Percentiles rank a stretch among this genome's conserved stretches.
phyloP scores from a whole-genome alignment of 2,797 vertebrate genomes.

The Setipinna tenuifilis region DNA sequence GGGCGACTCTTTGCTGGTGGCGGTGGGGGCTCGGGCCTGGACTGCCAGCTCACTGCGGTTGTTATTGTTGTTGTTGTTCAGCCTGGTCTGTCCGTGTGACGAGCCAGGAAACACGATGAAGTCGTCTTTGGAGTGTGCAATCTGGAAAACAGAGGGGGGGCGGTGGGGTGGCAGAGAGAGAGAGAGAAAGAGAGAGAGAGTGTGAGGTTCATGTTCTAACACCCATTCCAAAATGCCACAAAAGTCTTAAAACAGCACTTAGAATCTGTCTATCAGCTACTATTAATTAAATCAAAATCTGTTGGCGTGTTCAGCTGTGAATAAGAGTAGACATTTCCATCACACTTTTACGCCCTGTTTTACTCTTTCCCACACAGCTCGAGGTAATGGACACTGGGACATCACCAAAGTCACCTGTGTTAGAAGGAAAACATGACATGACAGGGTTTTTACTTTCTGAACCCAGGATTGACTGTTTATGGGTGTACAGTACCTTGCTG shows the following conservation, averaged over 20 bases:
- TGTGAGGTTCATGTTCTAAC: neutral
- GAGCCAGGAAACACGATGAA: slow-evolving; percentile 79
- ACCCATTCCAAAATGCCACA: neutral
- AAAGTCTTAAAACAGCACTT: neutral
- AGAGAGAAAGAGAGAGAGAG: neutral
- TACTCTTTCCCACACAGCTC: too few species aligned
- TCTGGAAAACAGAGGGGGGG: slow-evolving; percentile 74
- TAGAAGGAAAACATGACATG: too few species aligned
- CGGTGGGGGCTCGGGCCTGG: neutral
- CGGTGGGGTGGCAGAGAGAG: too few species aligned
- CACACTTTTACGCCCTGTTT: neutral
- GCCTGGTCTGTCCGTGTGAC: neutral
- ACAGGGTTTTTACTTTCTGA: too few species aligned
- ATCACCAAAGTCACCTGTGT: too few species aligned
- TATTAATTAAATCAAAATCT: too few species aligned
- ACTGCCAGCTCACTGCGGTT: neutral
- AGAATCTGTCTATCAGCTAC: neutral
- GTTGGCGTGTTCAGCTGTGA: neutral
- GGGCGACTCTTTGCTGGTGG: neutral
- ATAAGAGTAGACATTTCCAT: neutral
- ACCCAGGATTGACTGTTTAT: too few species aligned
- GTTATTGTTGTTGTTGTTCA: slow-evolving; percentile 9
- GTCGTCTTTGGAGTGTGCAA: slow-evolving; percentile 82
- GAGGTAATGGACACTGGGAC: neutral
- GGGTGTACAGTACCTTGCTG: slow-evolving; percentile 95